Base-by-base conservation (phyloP, 2,113 vertebrate species). In the Cryptomyrus ogoouensis region DNA sequence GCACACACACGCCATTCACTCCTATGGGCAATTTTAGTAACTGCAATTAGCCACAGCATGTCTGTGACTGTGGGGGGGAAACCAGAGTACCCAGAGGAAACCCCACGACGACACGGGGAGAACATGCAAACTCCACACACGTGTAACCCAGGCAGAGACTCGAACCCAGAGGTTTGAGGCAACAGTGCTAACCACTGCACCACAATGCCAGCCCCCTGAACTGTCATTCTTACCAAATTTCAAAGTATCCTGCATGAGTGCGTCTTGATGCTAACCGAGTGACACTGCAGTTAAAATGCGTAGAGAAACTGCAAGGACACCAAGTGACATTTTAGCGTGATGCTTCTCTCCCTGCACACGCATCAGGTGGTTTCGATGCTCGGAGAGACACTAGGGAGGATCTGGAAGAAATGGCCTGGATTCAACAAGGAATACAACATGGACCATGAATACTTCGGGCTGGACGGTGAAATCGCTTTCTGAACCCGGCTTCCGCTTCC, bases 371-470 rank as follows among this genome's bases (percentile, higher is more conserved):
- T 94, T 39, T 96, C 94, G 74, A 92, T 92, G 2, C 89, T 91
- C 1, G 94, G 94, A 9, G 94, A 96, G 86, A 91, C 86, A 53
- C 88, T 96, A 44, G 94, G 95, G 44, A 91, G 46, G 0, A 95
- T 95, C 74, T 95, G 95, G 94, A 95, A 96, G 90, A 96, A 94
- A 47, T 97, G 96, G 96, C 96, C 94, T 0, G 96, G 96, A 12
- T 96, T 95, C 92, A 96, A 93, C 56, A 94, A 95, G 0, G 94
- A 95, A 12, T 91, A 90, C 5, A 97, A 96, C 93, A 95, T 95
- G 96, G 96, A 97, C 91, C 96, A 97, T 92, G 96, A 97, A 89
- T 94, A 95, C 92, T 97, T 97, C 91, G 96, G 96, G 17, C 85
- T 97, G 83, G 94, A 96, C 44, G 93, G 96, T 97, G 92, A 95